Evolutionary conservation across 2,113 vertebrate genomes (phyloP).

Genomic region (Callithrix jacchus): DNA sequence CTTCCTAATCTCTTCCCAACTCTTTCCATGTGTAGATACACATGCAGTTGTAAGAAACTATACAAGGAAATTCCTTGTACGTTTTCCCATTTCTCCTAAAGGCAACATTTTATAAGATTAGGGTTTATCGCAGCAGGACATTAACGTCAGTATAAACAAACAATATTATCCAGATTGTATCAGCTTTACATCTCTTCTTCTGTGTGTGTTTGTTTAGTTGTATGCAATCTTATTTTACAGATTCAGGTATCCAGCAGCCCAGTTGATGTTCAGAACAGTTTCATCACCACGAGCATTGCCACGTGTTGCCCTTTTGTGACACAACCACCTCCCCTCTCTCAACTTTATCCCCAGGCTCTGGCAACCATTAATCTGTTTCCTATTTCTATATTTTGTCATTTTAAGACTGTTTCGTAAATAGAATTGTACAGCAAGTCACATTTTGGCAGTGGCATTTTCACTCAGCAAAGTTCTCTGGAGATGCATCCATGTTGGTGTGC

Average conservation of each 20-base stretch:
- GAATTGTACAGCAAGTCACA: neutral
- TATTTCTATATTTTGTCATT: neutral
- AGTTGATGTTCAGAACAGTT: neutral
- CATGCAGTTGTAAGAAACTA: neutral
- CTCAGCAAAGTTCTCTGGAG: neutral
- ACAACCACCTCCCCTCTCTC: neutral
- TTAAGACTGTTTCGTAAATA: neutral
- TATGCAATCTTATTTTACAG: neutral
- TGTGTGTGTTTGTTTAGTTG: neutral
- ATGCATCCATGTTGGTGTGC: neutral
- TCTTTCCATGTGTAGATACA: too few species aligned
- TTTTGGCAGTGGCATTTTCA: neutral
- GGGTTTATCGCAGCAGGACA: neutral
- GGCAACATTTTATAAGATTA: neutral
- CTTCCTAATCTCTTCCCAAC: neutral
- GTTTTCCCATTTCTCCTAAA: neutral
- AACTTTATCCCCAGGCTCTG: neutral
- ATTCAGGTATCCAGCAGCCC: neutral
- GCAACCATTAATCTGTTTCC: neutral
- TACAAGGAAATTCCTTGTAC: neutral
- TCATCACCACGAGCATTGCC: neutral
- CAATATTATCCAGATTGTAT: neutral
- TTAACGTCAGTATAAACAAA: neutral
- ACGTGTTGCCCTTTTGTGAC: neutral
- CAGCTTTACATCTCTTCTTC: neutral